Conservation (phyloP, 1,140 invertebrate species). For the Ceratina calcarata region DNA sequence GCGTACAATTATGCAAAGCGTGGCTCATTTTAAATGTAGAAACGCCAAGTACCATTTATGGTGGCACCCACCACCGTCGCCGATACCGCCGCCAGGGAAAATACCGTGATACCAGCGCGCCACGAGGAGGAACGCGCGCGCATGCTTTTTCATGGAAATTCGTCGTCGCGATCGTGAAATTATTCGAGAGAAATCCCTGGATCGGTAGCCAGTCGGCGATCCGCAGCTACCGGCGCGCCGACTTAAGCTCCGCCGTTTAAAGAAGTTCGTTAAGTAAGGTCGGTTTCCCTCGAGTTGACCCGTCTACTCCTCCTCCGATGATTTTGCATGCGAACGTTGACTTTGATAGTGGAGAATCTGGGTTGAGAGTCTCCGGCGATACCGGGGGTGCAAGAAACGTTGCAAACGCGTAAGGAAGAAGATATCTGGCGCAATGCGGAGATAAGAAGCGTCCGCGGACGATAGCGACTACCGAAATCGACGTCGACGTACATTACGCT, state of each 20-base stretch:
- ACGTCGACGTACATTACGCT: too few relatives aligned
- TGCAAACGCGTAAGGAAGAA: too few relatives aligned
- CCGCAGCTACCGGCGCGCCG: not conserved
- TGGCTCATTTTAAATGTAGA: conserved; percentile 62
- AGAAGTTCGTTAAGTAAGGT: conserved; percentile 18
- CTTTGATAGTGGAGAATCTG: not conserved
- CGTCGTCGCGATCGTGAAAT: conserved; percentile 34
- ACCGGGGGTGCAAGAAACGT: not conserved
- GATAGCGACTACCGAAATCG: too few relatives aligned
- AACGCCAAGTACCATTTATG: conserved; percentile 53
- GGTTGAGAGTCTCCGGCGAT: not conserved
- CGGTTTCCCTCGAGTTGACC: too few relatives aligned
- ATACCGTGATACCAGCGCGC: not conserved
- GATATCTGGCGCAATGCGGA: not conserved
- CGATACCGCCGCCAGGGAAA: not conserved
- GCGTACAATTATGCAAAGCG: conserved; percentile 61
- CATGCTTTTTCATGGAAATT: conserved; percentile 46
- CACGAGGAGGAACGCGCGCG: not conserved
- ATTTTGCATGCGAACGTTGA: conserved; percentile 12
- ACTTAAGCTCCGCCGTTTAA: conserved; percentile 29
- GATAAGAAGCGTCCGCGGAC: not conserved
- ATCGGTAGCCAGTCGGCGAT: not conserved
- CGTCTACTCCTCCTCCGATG: not conserved
- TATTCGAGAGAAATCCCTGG: conserved; percentile 16
- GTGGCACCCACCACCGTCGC: not conserved